These are phyloP conservation scores for Cladopsammia gracilis DNA, from an alignment of 64 coral and sea anemone species.

Conservation along the genomic window DNA sequence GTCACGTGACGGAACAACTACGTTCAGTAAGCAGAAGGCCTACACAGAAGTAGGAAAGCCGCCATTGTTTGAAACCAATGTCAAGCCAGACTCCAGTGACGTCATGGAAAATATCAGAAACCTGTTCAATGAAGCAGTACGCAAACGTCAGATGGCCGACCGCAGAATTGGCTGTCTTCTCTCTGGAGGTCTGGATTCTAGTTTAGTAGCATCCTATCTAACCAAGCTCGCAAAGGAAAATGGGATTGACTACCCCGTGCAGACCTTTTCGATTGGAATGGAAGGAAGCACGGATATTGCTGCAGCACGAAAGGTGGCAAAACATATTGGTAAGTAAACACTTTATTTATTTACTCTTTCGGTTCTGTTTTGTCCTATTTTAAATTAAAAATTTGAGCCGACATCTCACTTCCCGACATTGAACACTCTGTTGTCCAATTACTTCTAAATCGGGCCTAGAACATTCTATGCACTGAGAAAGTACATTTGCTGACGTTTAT, in stretches of 20 bases:
- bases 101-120: constrained; percentile 83
- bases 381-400: too few relatives aligned
- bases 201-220: constrained; percentile 91
- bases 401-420: too few relatives aligned
- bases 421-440: too few relatives aligned
- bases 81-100: constrained; percentile 60
- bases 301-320: constrained; percentile 90
- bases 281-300: constrained; percentile 92
- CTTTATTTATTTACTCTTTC: too few relatives aligned
- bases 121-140: constrained; percentile 83
- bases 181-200: constrained; percentile 98
- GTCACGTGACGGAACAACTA: constrained; percentile 49
- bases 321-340: constrained; percentile 60
- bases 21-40: constrained; percentile 57
- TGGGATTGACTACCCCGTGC: constrained; percentile 95
- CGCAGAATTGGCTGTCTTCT: constrained; percentile 96
- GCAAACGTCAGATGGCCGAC: constrained; percentile 97
- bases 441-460: too few relatives aligned
- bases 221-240: constrained; percentile 91
- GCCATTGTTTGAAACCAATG: constrained; percentile 86
- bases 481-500: too few relatives aligned
- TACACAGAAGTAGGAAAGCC: constrained; percentile 86
- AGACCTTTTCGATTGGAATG: constrained; percentile 99
- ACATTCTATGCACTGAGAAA: too few relatives aligned
- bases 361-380: too few relatives aligned